Evolutionary conservation across 2,797 vertebrate species (phyloP).

Genomic region (Diglossa cyanea): DNA sequence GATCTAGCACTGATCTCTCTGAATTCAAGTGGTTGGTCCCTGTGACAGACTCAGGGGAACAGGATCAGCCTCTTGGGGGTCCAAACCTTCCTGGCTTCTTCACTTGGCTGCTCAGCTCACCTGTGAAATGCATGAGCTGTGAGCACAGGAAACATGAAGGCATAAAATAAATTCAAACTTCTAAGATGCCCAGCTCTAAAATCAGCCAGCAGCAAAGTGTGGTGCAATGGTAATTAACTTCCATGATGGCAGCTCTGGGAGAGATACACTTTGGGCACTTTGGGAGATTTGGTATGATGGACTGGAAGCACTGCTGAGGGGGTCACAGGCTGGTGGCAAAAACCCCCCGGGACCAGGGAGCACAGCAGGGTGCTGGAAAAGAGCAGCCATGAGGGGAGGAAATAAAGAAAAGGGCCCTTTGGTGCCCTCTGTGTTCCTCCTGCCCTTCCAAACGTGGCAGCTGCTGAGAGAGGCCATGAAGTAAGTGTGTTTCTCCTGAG

Average conservation of each 20-base stretch:
- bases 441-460: neutral
- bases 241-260: neutral
- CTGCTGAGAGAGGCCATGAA: neutral
- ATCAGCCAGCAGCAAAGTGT: neutral
- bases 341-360: fast-evolving
- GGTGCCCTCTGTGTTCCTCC: neutral
- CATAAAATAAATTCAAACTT: neutral
- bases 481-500: conserved; percentile 37
- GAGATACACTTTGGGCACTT: fast-evolving
- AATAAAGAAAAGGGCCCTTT: neutral
- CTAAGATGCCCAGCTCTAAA: neutral
- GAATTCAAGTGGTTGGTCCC: neutral
- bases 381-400: neutral
- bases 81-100: neutral
- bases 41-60: neutral
- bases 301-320: neutral
- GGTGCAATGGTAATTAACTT: neutral
- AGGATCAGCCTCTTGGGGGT: neutral
- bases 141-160: neutral
- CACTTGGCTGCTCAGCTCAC: neutral
- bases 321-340: fast-evolving
- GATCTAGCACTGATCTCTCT: neutral
- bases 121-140: neutral
- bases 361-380: neutral
- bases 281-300: neutral